phyloP scores from a whole-genome alignment of 2,113 vertebrate species.

The Siniperca chuatsi region DNA sequence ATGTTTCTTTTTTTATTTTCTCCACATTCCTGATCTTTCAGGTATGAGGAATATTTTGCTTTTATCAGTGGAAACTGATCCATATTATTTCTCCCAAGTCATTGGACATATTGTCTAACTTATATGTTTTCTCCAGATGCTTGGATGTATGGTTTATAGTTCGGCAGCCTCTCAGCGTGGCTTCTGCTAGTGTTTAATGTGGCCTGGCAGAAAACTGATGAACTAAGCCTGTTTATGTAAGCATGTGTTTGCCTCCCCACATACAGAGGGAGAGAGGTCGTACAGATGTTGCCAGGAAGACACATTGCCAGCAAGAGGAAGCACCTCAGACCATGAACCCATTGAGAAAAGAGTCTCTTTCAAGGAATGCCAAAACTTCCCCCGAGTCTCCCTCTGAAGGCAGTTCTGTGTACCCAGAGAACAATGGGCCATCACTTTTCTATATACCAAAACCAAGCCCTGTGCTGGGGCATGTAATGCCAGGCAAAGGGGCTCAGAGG shows the following conservation, averaged over 20 bases:
- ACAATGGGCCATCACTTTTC: conserved; percentile 55
- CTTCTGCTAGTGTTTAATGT: conserved; percentile 56
- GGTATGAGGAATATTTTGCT: conserved; percentile 8
- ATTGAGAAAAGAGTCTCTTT: conserved; percentile 53
- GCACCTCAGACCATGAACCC: conserved; percentile 41
- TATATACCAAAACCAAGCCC: conserved; percentile 39
- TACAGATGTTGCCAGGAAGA: conserved; percentile 56
- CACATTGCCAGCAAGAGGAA: conserved; percentile 49
- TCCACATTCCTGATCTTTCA: not conserved
- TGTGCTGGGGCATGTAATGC: conserved; percentile 50
- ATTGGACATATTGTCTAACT: conserved; percentile 7
- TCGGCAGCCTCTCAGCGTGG: conserved; percentile 37
- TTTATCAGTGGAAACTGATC: conserved; percentile 24
- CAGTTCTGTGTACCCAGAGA: conserved; percentile 52
- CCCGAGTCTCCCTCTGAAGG: conserved; percentile 45
- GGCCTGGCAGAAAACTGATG: conserved; percentile 47
- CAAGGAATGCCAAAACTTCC: conserved; percentile 57
- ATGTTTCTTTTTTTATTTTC: not conserved
- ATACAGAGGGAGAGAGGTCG: conserved; percentile 30
- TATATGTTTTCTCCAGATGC: conserved; percentile 58
- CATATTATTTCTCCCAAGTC: conserved; percentile 6
- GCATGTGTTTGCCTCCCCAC: conserved; percentile 42
- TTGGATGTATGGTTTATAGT: conserved; percentile 40
- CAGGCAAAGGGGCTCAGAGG: conserved; percentile 23
- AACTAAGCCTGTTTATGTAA: conserved; percentile 51